Percentiles rank a stretch among this genome's conserved stretches.
Conservation (phyloP, 64 coral and sea anemone genomes). For the Montipora capricornis region DNA sequence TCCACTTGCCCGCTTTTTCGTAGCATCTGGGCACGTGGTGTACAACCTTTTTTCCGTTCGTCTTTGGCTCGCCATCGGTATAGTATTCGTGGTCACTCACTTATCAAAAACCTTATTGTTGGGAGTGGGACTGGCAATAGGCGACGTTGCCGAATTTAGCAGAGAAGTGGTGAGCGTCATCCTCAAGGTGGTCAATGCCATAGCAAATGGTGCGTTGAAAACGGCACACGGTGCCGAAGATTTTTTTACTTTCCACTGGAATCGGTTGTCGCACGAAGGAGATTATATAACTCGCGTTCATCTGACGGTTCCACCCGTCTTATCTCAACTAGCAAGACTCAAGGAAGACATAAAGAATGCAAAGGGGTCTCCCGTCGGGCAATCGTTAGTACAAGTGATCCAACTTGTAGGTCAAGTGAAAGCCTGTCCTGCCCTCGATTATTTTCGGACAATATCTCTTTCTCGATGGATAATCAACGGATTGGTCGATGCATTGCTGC, state of each 20-base stretch:
- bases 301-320: background rate
- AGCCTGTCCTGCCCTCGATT: background rate
- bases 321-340: background rate
- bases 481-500: background rate
- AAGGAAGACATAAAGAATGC: background rate
- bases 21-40: background rate
- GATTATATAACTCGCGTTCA: background rate
- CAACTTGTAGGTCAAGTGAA: background rate
- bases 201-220: background rate
- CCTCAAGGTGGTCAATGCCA: background rate
- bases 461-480: background rate
- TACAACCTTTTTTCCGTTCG: background rate
- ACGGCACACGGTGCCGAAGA: background rate
- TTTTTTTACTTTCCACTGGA: background rate
- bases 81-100: background rate
- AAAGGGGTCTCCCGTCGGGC: background rate
- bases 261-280: background rate
- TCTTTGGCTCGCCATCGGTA: background rate
- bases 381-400: background rate
- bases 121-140: background rate
- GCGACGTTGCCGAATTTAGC: background rate
- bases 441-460: constrained; percentile 7
- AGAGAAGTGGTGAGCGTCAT: background rate
- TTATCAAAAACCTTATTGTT: background rate
- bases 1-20: background rate